A percentile compares a stretch with the other conserved stretches of the same genome.
These are phyloP conservation scores for Bradypodion pumilum DNA, from an alignment of 2,797 vertebrate genomes.

Conservation along the genomic window DNA sequence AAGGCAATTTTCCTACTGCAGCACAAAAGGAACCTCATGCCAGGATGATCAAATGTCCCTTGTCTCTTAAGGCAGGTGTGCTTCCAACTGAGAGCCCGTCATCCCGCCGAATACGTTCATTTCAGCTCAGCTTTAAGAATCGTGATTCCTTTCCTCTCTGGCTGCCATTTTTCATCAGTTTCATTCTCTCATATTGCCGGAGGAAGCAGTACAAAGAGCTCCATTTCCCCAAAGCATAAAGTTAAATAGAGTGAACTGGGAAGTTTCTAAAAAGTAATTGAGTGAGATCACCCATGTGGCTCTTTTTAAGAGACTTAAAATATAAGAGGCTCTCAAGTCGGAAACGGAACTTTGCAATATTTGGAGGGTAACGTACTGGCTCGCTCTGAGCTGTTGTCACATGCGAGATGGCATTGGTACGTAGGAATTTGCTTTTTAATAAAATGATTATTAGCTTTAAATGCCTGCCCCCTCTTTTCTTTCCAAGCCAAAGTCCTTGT, in stretches of 20 bases:
- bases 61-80: no score
- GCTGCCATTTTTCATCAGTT: not conserved
- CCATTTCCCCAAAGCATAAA: constrained; percentile 50
- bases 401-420: not conserved
- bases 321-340: not conserved
- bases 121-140: not conserved
- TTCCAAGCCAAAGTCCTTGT: not conserved
- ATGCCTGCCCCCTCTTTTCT: not conserved
- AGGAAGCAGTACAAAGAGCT: constrained; percentile 39
- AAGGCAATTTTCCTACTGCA: no score
- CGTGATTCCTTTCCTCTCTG: not conserved
- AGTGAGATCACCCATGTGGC: constrained; percentile 46
- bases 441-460: constrained; percentile 2
- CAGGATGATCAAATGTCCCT: no score
- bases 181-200: not conserved
- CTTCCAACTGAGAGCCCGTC: not conserved
- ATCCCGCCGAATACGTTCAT: no score
- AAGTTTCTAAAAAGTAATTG: constrained; percentile 56
- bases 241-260: constrained; percentile 63
- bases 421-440: not conserved
- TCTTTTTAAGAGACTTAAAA: constrained; percentile 31
- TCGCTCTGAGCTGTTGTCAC: not conserved
- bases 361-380: constrained; percentile 11
- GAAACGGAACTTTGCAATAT: not conserved
- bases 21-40: no score